These are phyloP conservation scores for Epirrhoe tristata DNA, from an alignment of 2,888 invertebrate species.

Conservation along the genomic window DNA sequence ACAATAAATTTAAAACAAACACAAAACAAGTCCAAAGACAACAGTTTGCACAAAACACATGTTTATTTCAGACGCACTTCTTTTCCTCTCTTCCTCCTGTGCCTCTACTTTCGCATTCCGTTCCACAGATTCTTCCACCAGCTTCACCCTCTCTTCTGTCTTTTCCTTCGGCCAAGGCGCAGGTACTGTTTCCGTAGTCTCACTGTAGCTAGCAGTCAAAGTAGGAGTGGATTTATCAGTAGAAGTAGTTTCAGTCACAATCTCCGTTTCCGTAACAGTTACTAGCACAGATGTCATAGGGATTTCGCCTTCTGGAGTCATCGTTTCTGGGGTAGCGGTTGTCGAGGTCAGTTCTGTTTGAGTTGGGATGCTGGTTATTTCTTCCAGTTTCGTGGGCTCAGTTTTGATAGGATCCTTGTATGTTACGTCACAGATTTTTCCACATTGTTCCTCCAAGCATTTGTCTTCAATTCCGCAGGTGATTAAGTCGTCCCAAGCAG, in stretches of 20 bases:
- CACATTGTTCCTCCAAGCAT: conserved; percentile 61
- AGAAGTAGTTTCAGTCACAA: conserved; percentile 1
- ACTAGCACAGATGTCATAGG: not conserved
- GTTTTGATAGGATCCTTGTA: conserved; percentile 59
- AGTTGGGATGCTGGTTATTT: not conserved
- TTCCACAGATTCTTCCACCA: conserved; percentile 43
- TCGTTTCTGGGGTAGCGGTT: conserved; percentile 8
- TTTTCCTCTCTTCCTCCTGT: conserved; percentile 37
- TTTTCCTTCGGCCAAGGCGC: conserved; percentile 54
- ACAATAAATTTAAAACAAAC: conserved; percentile 47
- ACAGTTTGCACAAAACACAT: conserved; percentile 44
- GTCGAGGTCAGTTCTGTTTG: not conserved
- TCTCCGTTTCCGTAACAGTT: not conserved
- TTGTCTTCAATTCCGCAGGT: conserved; percentile 65
- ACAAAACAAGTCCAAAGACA: conserved; percentile 52
- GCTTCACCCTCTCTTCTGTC: conserved; percentile 37
- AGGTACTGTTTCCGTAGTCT: conserved; percentile 7
- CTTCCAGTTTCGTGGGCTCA: not conserved
- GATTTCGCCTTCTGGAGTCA: conserved; percentile 10
- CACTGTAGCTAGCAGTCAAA: conserved; percentile 10
- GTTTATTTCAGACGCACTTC: conserved; percentile 44
- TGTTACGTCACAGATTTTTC: conserved; percentile 58
- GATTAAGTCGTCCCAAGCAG: conserved; percentile 68
- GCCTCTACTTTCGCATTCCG: conserved; percentile 55
- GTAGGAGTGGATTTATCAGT: not conserved